Conservation (phyloP, 2,888 invertebrate genomes). For the Temnothorax rugatulus region DNA sequence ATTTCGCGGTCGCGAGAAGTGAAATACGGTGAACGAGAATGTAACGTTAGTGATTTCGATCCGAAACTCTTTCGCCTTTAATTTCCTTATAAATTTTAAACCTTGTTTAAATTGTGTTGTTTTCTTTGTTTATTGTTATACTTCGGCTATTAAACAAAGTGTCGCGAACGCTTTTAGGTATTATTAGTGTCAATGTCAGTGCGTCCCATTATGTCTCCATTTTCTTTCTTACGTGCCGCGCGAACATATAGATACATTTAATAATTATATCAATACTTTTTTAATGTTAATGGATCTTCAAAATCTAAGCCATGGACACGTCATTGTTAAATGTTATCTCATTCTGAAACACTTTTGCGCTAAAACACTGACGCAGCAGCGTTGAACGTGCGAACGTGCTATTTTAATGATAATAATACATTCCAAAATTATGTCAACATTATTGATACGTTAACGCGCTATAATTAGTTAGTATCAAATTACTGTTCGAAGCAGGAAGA, state of each 20-base stretch:
- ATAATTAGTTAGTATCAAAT: conserved; percentile 10
- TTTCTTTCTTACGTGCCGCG: too few relatives aligned
- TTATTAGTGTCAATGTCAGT: too few relatives aligned
- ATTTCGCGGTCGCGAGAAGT: too few relatives aligned
- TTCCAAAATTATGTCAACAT: not conserved
- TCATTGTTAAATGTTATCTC: not conserved
- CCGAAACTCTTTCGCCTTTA: too few relatives aligned
- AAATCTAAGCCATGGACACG: not conserved
- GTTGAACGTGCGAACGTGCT: conserved; percentile 24
- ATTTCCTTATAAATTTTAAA: too few relatives aligned
- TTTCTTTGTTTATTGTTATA: too few relatives aligned
- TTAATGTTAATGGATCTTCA: not conserved
- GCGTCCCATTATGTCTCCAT: too few relatives aligned
- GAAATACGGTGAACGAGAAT: too few relatives aligned
- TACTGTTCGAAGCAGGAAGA: conserved; percentile 1
- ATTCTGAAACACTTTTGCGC: not conserved
- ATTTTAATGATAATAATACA: conserved; percentile 31
- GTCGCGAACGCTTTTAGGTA: too few relatives aligned
- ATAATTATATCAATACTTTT: not conserved
- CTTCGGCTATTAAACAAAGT: too few relatives aligned
- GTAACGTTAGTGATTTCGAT: too few relatives aligned
- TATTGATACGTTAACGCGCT: not conserved
- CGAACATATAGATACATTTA: not conserved
- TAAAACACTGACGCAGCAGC: not conserved
- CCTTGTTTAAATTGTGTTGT: too few relatives aligned